Evolutionary conservation across 2,797 vertebrate species (phyloP).

Genomic region (Takifugu ocellatus): DNA sequence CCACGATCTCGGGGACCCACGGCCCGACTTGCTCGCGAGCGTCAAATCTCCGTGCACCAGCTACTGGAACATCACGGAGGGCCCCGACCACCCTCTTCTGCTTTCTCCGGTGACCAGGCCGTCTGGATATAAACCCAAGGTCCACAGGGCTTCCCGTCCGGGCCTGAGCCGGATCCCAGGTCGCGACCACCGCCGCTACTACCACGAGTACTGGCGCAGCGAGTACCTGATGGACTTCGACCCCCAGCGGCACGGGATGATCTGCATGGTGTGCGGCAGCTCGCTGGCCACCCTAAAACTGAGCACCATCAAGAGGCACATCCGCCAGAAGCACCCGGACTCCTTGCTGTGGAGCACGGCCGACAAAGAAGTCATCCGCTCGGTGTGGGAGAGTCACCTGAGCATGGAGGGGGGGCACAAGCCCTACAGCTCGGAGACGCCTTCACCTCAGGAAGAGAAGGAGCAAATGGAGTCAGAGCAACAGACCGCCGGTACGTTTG

Average conservation of each 20-base stretch:
- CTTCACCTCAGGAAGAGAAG: slow-evolving; percentile 36
- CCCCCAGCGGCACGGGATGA: slow-evolving; percentile 86
- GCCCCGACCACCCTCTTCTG: slow-evolving; percentile 68
- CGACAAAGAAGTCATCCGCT: slow-evolving; percentile 90
- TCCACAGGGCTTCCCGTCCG: slow-evolving; percentile 78
- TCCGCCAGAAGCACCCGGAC: slow-evolving; percentile 89
- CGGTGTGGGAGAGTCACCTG: slow-evolving; percentile 88
- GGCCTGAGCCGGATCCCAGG: slow-evolving; percentile 87
- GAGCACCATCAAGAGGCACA: slow-evolving; percentile 93
- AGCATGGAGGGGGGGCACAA: slow-evolving; percentile 71
- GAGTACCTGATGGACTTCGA: slow-evolving; percentile 96
- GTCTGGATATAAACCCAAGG: slow-evolving; percentile 58
- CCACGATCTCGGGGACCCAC: slow-evolving; percentile 52
- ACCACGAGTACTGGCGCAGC: slow-evolving; percentile 92
- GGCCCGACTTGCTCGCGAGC: slow-evolving; percentile 34
- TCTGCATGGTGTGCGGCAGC: slow-evolving; percentile 95
- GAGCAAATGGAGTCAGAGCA: slow-evolving; percentile 53
- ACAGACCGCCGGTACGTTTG: slow-evolving; percentile 58
- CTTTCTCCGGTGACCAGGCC: slow-evolving; percentile 69
- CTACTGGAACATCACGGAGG: slow-evolving; percentile 77
- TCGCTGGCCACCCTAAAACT: slow-evolving; percentile 90
- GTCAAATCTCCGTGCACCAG: slow-evolving; percentile 68
- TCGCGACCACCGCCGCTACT: slow-evolving; percentile 90
- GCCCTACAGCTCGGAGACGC: slow-evolving; percentile 7
- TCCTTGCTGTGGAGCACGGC: slow-evolving; percentile 86